Evolutionary conservation across 2,888 invertebrate genomes (phyloP).

Genomic region (Fabriciana adippe): DNA sequence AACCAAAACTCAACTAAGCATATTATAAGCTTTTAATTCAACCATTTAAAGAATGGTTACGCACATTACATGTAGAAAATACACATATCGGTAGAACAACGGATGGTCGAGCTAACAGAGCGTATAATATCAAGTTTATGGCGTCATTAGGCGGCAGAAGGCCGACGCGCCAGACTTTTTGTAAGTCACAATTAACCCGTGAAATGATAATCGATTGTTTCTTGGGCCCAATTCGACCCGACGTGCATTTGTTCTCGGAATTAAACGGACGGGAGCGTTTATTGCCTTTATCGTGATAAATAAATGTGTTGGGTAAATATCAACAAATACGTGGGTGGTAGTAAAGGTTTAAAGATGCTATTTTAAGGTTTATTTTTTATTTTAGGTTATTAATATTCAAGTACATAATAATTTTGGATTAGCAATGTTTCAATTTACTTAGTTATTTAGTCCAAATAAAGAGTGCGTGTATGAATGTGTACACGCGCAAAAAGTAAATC

Average conservation of each 20-base stretch:
- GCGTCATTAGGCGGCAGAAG: slow-evolving; percentile 71
- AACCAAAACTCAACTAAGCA: no score
- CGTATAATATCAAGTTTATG: slow-evolving; percentile 75
- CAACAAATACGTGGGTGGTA: slow-evolving; percentile 8
- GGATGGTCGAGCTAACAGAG: slow-evolving; percentile 63
- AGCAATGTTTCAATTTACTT: no score
- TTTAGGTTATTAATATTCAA: no score
- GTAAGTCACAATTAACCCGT: slow-evolving; percentile 70
- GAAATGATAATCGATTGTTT: slow-evolving; percentile 73
- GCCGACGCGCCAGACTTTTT: slow-evolving; percentile 61
- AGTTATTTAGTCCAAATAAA: no score
- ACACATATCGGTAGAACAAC: slow-evolving; percentile 49
- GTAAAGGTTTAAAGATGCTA: no score
- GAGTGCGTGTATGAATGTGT: no score
- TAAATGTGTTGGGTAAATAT: slow-evolving; percentile 7
- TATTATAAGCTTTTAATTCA: background rate
- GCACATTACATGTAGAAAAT: slow-evolving; percentile 30
- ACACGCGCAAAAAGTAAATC: no score
- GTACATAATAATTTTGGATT: no score
- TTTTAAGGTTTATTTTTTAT: no score
- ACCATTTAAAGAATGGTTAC: background rate
- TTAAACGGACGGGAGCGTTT: slow-evolving; percentile 39
- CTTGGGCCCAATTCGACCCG: slow-evolving; percentile 56
- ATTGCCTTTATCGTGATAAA: slow-evolving; percentile 28
- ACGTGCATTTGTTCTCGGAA: slow-evolving; percentile 46